Conservation (phyloP, 2,113 vertebrate genomes). For the Osmerus eperlanus region DNA sequence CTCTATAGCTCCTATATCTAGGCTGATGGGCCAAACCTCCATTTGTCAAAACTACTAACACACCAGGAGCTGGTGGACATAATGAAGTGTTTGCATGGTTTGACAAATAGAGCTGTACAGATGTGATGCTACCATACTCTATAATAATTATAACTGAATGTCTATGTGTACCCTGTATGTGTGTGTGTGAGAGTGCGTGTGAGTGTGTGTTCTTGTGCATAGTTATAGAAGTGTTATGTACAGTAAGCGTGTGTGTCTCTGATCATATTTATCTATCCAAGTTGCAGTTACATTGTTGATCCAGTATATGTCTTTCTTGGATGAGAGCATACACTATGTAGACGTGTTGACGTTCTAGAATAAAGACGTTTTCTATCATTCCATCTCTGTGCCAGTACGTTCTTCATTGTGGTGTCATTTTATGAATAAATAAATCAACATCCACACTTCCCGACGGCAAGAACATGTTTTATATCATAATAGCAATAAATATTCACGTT, state of each 20-base stretch:
- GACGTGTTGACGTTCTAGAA: neutral
- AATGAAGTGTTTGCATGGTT: neutral
- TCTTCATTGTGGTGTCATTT: too few species aligned
- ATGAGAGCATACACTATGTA: too few species aligned
- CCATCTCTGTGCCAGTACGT: neutral
- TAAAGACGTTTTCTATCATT: neutral
- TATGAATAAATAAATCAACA: conserved; percentile 15
- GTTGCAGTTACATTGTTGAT: neutral
- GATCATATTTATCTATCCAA: neutral
- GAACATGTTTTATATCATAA: conserved; percentile 71
- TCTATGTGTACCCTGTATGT: neutral
- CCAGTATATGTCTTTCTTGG: neutral
- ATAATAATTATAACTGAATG: neutral
- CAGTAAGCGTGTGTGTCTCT: neutral
- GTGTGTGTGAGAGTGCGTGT: neutral
- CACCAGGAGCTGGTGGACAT: neutral
- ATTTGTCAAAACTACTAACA: neutral
- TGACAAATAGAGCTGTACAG: neutral
- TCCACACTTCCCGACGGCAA: conserved; percentile 61
- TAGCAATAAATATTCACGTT: conserved; percentile 79
- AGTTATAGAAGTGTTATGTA: too few species aligned
- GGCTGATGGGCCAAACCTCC: neutral
- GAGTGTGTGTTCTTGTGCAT: neutral
- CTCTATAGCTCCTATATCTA: neutral
- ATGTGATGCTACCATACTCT: neutral